Conservation (phyloP, 1,140 invertebrate genomes). For the Hylaeus anthracinus region DNA sequence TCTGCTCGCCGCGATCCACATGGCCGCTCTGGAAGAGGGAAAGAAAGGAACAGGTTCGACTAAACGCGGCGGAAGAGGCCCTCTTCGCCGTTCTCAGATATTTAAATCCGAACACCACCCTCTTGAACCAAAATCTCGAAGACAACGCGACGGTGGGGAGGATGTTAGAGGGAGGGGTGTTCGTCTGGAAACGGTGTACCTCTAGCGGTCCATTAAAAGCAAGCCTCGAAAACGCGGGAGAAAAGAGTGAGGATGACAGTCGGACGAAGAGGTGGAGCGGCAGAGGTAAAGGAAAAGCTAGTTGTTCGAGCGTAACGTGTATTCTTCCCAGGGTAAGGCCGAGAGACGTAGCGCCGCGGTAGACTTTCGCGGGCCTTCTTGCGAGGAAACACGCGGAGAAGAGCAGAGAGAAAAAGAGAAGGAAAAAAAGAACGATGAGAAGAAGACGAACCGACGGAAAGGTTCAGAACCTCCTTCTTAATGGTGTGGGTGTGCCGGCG, state of each 20-base stretch:
- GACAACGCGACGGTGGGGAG: slow-evolving; percentile 6
- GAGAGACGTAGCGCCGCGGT: slow-evolving; percentile 54
- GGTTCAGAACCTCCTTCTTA: slow-evolving; percentile 55
- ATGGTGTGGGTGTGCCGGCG: slow-evolving; percentile 63
- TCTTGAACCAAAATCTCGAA: slow-evolving; percentile 47
- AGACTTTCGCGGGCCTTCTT: slow-evolving; percentile 49
- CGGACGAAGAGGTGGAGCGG: background rate
- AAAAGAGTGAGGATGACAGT: background rate
- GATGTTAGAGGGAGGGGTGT: slow-evolving; percentile 3
- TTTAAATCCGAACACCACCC: slow-evolving; percentile 67
- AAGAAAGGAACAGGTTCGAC: slow-evolving; percentile 25
- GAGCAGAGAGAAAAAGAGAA: background rate
- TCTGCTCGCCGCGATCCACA: background rate
- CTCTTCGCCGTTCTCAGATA: slow-evolving; percentile 62
- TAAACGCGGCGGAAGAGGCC: slow-evolving; percentile 45
- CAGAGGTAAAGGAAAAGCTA: slow-evolving; percentile 44
- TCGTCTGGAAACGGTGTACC: slow-evolving; percentile 44
- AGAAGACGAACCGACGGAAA: slow-evolving; percentile 8
- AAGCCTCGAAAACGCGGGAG: slow-evolving; percentile 9
- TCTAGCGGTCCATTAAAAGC: slow-evolving; percentile 24
- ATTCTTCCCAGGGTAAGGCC: slow-evolving; percentile 67
- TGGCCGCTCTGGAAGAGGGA: background rate
- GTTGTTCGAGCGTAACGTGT: slow-evolving; percentile 73
- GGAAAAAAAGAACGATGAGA: background rate
- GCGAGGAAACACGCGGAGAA: slow-evolving; percentile 33